Evolutionary conservation across 2,113 vertebrate genomes (phyloP), one percentile per base, ranked within the genome.

Genomic region (Pygoscelis adeliae): DNA sequence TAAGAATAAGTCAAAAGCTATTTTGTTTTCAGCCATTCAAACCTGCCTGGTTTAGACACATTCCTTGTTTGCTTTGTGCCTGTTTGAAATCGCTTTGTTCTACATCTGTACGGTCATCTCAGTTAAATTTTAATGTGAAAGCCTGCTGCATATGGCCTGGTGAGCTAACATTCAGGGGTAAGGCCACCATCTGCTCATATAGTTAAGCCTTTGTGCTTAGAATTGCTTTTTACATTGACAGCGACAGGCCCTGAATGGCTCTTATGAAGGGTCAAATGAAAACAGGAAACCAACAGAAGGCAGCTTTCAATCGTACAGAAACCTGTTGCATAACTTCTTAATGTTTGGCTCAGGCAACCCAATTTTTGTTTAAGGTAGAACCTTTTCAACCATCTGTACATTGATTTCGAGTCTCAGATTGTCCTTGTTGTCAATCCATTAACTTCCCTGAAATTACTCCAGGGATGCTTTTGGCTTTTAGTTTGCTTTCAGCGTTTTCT

Each of bases 161-260:
- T 89, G 91, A 95, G 52, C 74, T 87, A 79, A 87, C 59, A 83
- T 30, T 79, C 65, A 61, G 84, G 80, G 81, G 62, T 90, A 95
- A 97, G 82, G 91, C 96, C 91, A 89, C 97, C 97, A 97, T 97
- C 97, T 97, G 97, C 91, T 97, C 90, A 21, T 53, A 44, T 14
- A 85, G 73, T 71, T 83, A 90, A 87, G 92, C 91, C 86, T 94
- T 94, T 92, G 71, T 95, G 76, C 58, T 82, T 71, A 90, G 79
- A 95, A 94, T 93, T 91, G 91, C 61, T 36, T 95, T 97, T 92
- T 90, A 53, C 59, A 52, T 88, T 87, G 70, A 80, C 73, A 96
- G 3, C 71, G 85, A 82, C 79, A 92, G 71, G 29, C 44, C 30
- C 40, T 71, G 81, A 70, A 88, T 79, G 42, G 66, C 65, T 91